These are phyloP conservation scores for Sylvia borin DNA, from an alignment of 2,797 vertebrate species.

Conservation along the genomic window DNA sequence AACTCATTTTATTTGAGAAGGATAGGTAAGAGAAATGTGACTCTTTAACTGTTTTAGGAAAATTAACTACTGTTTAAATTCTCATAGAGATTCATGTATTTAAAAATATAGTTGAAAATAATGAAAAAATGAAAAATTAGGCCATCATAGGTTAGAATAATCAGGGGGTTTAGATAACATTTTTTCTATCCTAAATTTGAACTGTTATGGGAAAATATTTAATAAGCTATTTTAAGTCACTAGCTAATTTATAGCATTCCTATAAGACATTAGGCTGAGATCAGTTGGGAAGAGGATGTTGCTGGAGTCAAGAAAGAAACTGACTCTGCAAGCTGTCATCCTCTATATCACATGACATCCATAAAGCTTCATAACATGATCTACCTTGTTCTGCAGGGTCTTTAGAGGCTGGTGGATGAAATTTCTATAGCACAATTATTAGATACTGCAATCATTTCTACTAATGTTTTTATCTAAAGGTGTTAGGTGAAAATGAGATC, in stretches of 20 bases:
- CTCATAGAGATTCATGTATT: background rate
- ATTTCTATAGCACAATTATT: background rate
- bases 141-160: background rate
- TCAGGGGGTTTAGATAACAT: fast-evolving
- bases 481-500: background rate
- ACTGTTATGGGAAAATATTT: background rate
- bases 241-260: background rate
- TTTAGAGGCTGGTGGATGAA: background rate
- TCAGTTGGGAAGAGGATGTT: background rate
- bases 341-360: background rate
- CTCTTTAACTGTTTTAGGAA: background rate
- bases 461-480: background rate
- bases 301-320: background rate
- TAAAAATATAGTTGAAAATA: background rate
- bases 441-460: background rate
- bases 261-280: background rate
- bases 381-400: background rate
- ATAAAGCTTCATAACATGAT: background rate
- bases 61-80: background rate
- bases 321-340: background rate
- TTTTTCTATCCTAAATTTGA: background rate
- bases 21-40: background rate
- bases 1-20: background rate
- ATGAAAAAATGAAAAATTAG: background rate
- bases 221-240: background rate